Base-by-base conservation (phyloP, 2,888 invertebrate species). In the Tridacna crocea region DNA sequence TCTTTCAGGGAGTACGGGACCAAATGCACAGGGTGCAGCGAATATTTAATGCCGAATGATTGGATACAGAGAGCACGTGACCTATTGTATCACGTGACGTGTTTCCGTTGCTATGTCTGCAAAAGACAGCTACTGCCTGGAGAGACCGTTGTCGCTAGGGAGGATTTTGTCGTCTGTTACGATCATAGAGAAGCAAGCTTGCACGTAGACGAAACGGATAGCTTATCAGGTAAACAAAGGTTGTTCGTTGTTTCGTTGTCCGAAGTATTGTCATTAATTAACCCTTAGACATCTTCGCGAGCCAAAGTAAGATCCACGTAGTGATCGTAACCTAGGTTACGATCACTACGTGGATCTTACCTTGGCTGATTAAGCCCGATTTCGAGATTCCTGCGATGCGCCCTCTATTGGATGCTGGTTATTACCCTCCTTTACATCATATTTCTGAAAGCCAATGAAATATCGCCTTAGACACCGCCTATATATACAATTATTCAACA, bases 11-110 rank as follows among this genome's bases (percentile, higher is more conserved):
- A 97, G 93, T 99, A 98, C 95, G 98, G 98, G 83, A 97, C 98
- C 78, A 98, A 98, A 95, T 99, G 99, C 95, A 97, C 98, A 73
- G 98, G 98, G 94, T 99, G 99, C 95, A 96, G 97, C 89, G 96
- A 99, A 75, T 96, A 97, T 91, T 98, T 99, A 93, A 97, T 97
- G 19, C 96, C 98, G 22, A 97, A 98, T 66, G 99, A 99, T 95
- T 99, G 99, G 99, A 99, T 99, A 92, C 96, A 99, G 85, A 96
- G 98, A 94, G 99, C 99, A 46, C 96, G 98, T 75, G 97, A 98
- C 93, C 83, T 90, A 63, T 98, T 99, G 46, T 99, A 98, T 95
- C 99, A 99, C 95, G 96, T 99, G 94, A 99, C 99, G 73, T 99
- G 99, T 95, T 99, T 99, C 95, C 98, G 99, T 36, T 99, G 99